A percentile compares a stretch with the other conserved stretches of the same genome.
phyloP scores from a whole-genome alignment of 1,140 invertebrate species.

The Apolygus lucorum region DNA sequence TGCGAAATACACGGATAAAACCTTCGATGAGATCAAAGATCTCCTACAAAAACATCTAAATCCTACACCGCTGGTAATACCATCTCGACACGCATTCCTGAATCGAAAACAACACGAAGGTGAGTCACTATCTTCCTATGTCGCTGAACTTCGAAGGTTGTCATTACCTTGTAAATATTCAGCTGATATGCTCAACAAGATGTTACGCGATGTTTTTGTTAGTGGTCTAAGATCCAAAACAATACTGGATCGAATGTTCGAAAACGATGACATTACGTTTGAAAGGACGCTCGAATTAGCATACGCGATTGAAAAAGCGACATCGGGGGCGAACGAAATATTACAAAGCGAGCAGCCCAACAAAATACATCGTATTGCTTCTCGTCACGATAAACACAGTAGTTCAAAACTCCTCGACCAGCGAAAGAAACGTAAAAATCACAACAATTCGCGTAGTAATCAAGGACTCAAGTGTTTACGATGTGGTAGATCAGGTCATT shows the following conservation, averaged over 20 bases:
- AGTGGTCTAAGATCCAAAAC: neutral
- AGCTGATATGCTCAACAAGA: neutral
- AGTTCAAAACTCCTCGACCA: neutral
- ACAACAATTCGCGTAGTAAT: neutral
- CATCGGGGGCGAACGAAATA: conserved; percentile 6
- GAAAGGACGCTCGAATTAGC: neutral
- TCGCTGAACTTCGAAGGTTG: neutral
- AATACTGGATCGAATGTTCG: neutral
- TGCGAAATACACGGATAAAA: neutral
- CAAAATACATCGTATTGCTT: conserved; percentile 4
- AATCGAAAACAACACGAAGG: conserved; percentile 8
- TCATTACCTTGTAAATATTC: neutral
- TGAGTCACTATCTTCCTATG: neutral
- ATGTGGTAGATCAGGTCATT: neutral
- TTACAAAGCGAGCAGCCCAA: conserved; percentile 5
- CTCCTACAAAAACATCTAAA: neutral
- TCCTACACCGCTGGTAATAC: neutral
- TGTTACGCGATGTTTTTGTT: conserved; percentile 2
- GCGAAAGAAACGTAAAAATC: neutral
- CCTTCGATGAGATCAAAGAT: neutral
- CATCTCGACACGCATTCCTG: neutral
- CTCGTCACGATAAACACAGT: neutral
- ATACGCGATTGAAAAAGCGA: neutral
- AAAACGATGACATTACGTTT: conserved; percentile 6
- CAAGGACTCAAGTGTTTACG: neutral